These are phyloP conservation scores for Brachionichthys hirsutus DNA, from an alignment of 2,113 vertebrate species.

Conservation along the genomic window DNA sequence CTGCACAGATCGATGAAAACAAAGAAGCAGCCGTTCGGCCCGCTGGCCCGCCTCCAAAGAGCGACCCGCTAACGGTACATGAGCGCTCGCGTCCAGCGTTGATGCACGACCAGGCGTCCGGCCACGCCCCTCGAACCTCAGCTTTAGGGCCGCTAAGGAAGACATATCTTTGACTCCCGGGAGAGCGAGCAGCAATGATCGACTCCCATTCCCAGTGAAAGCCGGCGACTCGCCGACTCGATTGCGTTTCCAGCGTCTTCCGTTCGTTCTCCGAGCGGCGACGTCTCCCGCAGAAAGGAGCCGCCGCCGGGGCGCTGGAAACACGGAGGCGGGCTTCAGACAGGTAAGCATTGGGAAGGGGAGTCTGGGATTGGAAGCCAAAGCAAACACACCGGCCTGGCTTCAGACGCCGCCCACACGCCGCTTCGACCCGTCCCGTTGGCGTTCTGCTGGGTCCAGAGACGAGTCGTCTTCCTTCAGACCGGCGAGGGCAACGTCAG, in stretches of 20 bases:
- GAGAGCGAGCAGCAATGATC: constrained; percentile 38
- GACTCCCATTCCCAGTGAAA: constrained; percentile 55
- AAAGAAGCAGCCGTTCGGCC: too few species aligned
- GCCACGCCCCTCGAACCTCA: constrained; percentile 26
- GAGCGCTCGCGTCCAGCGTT: constrained; percentile 50
- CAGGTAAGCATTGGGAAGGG: too few species aligned
- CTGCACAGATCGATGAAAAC: too few species aligned
- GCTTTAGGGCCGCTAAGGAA: constrained; percentile 46
- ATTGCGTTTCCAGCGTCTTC: constrained; percentile 31
- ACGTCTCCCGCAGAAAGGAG: constrained; percentile 20
- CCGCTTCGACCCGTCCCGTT: constrained; percentile 32
- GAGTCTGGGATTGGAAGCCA: constrained; percentile 25
- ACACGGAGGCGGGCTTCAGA: background rate
- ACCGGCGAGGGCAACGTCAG: constrained; percentile 61
- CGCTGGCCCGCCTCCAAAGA: too few species aligned
- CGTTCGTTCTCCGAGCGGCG: constrained; percentile 31
- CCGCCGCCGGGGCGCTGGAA: constrained; percentile 14
- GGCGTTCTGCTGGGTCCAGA: constrained; percentile 12
- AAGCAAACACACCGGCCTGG: constrained; percentile 43
- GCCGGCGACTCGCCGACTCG: constrained; percentile 30
- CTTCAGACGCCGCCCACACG: constrained; percentile 23
- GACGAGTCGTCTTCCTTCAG: constrained; percentile 51
- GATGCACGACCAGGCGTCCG: constrained; percentile 46
- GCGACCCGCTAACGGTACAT: constrained; percentile 45
- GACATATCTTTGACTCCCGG: constrained; percentile 43